These are phyloP conservation scores for Sitodiplosis mosellana DNA, from an alignment of 1,140 invertebrate species.

Conservation along the genomic window DNA sequence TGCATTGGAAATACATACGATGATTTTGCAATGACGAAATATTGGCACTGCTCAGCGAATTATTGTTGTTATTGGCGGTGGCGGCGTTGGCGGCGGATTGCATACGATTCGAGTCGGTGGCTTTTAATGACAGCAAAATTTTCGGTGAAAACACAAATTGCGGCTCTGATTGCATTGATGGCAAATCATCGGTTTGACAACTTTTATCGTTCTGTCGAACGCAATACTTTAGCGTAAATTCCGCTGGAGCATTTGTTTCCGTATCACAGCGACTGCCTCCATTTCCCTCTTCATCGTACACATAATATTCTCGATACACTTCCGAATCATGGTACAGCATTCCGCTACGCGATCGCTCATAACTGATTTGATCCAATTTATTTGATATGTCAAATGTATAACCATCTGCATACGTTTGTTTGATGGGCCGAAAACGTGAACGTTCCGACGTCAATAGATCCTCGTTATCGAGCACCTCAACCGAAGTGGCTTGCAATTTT, in stretches of 20 bases:
- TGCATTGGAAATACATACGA: neutral
- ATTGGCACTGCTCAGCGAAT: neutral
- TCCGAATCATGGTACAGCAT: constrained; percentile 9
- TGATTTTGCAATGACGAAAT: neutral
- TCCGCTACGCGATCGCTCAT: constrained; percentile 17
- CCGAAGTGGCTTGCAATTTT: neutral
- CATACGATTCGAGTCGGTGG: no score
- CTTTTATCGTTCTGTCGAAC: constrained; percentile 29
- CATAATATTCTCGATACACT: constrained; percentile 32
- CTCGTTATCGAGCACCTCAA: constrained; percentile 29
- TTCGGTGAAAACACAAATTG: no score
- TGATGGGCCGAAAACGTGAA: constrained; percentile 60
- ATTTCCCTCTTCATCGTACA: neutral
- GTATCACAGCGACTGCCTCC: neutral
- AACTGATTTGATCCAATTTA: constrained; percentile 36
- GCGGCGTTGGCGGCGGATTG: neutral
- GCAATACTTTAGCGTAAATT: constrained; percentile 29
- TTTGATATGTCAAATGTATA: constrained; percentile 43
- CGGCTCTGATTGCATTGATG: no score
- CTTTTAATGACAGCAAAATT: no score
- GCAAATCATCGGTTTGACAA: constrained; percentile 28
- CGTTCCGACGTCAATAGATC: constrained; percentile 47
- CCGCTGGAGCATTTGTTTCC: neutral
- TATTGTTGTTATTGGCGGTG: constrained; percentile 3
- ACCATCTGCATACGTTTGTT: constrained; percentile 31